Evolutionary conservation across 1,140 invertebrate species (phyloP).

Genomic region (Gerris buenoi): DNA sequence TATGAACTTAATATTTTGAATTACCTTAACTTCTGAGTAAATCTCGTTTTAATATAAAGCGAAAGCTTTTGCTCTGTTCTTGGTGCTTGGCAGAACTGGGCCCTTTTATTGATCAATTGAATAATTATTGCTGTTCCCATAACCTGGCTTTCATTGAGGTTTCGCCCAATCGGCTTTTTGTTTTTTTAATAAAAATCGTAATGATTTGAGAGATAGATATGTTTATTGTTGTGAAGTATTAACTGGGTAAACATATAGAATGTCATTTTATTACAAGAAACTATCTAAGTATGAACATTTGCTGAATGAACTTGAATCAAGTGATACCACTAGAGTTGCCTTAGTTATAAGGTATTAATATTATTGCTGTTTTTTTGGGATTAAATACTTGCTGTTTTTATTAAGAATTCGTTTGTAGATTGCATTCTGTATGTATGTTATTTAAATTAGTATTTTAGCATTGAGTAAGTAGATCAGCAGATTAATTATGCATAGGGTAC

Average conservation of each 20-base stretch:
- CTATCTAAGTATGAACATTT: conserved; percentile 37
- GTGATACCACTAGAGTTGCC: conserved; percentile 43
- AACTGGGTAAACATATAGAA: neutral
- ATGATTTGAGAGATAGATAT: neutral
- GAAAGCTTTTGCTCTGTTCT: neutral
- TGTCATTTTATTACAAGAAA: neutral
- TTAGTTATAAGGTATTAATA: conserved; percentile 47
- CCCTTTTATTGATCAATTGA: conserved; percentile 15
- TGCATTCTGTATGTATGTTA: conserved; percentile 1
- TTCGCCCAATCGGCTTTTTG: neutral
- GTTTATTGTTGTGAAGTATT: neutral
- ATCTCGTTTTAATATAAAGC: conserved; percentile 2
- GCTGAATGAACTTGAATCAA: conserved; percentile 46
- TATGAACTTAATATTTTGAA: no score
- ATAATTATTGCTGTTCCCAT: neutral
- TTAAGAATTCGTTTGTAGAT: neutral
- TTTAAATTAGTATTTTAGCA: neutral
- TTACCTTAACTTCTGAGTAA: no score
- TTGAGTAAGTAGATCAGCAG: no score
- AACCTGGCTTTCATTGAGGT: neutral
- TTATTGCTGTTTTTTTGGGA: neutral
- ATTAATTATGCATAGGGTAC: no score
- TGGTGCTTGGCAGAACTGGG: neutral
- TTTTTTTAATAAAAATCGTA: neutral
- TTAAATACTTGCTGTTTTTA: neutral